These are phyloP conservation scores for Chrysochloris asiatica DNA, from an alignment of 2,113 vertebrate species.

Conservation along the genomic window DNA sequence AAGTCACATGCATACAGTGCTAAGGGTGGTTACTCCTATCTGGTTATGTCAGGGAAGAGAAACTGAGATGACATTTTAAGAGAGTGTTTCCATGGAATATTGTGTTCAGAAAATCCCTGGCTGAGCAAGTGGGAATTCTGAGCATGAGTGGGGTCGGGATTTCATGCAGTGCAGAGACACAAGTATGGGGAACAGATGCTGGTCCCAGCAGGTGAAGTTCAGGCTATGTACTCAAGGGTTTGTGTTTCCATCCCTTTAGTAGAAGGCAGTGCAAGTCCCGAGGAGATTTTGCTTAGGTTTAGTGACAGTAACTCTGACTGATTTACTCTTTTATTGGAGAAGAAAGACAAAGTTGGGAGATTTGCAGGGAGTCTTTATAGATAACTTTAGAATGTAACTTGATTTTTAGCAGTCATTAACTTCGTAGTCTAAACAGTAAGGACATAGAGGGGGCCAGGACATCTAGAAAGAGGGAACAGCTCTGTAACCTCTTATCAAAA, in stretches of 20 bases:
- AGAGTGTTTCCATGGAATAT: background rate
- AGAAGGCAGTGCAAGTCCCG: background rate
- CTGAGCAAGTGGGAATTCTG: background rate
- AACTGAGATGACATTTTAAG: background rate
- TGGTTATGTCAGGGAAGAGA: background rate
- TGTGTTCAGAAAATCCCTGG: background rate
- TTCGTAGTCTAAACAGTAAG: background rate
- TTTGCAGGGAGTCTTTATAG: background rate
- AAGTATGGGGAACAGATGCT: background rate
- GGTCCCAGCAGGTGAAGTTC: accelerated
- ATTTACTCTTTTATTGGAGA: background rate
- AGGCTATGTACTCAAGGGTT: background rate
- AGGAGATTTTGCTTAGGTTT: background rate
- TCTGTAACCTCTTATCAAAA: background rate
- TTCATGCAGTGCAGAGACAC: background rate
- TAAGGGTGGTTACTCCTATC: background rate
- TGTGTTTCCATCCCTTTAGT: background rate
- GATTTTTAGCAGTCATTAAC: background rate
- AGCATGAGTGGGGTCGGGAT: background rate
- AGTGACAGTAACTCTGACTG: background rate
- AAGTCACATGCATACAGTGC: background rate
- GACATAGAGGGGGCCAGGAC: background rate
- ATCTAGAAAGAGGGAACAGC: background rate
- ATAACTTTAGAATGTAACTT: background rate
- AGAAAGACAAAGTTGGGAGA: background rate